Percentiles rank a stretch among this genome's conserved stretches.
These are phyloP conservation scores for Seira ritae DNA, from an alignment of 2,888 invertebrate species.

Conservation along the genomic window DNA sequence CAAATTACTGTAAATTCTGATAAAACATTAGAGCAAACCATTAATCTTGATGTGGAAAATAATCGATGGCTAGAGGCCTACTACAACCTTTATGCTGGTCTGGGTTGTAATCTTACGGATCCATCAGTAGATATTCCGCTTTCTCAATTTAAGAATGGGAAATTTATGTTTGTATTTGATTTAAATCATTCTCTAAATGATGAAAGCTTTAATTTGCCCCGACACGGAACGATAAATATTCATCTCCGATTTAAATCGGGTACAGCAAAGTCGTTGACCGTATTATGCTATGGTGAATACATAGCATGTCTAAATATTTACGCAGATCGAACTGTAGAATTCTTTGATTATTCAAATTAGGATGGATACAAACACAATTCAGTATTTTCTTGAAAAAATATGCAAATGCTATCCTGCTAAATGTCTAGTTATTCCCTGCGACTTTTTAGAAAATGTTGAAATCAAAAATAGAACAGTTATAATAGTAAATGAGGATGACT, in stretches of 20 bases:
- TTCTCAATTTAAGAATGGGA: background rate
- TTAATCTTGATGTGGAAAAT: background rate
- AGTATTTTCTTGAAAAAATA: background rate
- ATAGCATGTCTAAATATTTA: background rate
- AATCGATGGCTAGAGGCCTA: background rate
- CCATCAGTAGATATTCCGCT: background rate
- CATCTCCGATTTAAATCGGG: background rate
- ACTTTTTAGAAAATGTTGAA: background rate
- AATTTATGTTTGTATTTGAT: background rate
- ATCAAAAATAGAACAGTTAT: no score
- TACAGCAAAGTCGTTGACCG: background rate
- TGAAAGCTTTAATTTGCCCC: background rate
- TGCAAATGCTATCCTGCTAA: no score
- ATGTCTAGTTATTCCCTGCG: background rate
- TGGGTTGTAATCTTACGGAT: background rate
- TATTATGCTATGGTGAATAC: constrained; percentile 1
- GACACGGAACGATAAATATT: background rate
- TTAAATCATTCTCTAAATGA: background rate
- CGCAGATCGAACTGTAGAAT: background rate
- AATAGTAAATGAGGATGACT: background rate
- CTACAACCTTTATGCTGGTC: background rate
- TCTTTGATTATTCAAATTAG: background rate
- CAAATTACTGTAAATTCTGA: constrained; percentile 8
- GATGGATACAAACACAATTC: background rate
- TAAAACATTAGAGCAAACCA: background rate